phyloP scores from a whole-genome alignment of 2,888 invertebrate genomes.

The Erannis defoliaria region DNA sequence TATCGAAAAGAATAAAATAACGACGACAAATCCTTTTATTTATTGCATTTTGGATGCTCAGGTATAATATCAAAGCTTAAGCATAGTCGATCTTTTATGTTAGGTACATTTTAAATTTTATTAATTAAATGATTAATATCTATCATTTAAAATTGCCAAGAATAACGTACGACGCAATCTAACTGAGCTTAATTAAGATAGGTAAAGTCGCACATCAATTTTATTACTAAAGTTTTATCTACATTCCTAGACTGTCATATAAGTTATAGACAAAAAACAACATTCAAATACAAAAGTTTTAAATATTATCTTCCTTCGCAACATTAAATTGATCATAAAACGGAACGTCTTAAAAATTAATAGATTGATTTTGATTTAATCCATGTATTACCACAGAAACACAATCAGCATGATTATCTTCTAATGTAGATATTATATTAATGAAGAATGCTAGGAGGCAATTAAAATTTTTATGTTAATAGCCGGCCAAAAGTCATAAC shows the following conservation, averaged over 20 bases:
- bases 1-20: neutral
- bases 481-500: constrained; percentile 51
- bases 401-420: constrained; percentile 54
- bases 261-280: constrained; percentile 31
- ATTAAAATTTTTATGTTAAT: constrained; percentile 84
- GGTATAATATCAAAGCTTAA: constrained; percentile 5
- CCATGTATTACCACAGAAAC: constrained; percentile 49
- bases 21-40: neutral
- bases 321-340: constrained; percentile 60
- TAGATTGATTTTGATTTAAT: constrained; percentile 49
- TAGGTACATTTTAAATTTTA: neutral
- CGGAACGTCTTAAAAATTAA: constrained; percentile 47
- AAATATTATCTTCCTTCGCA: constrained; percentile 53
- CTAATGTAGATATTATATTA: constrained; percentile 63
- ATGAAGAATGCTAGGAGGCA: constrained; percentile 63
- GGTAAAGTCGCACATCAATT: constrained; percentile 43
- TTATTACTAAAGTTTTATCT: constrained; percentile 61
- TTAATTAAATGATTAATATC: constrained; percentile 1
- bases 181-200: constrained; percentile 31
- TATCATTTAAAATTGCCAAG: neutral
- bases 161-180: constrained; percentile 6
- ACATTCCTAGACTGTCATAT: constrained; percentile 54
- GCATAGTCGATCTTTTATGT: neutral
- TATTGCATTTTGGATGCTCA: neutral
- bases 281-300: constrained; percentile 42